A percentile compares a stretch with the other conserved stretches of the same genome.
phyloP scores from a whole-genome alignment of 1,140 invertebrate genomes.

The Lepidostoma basale region DNA sequence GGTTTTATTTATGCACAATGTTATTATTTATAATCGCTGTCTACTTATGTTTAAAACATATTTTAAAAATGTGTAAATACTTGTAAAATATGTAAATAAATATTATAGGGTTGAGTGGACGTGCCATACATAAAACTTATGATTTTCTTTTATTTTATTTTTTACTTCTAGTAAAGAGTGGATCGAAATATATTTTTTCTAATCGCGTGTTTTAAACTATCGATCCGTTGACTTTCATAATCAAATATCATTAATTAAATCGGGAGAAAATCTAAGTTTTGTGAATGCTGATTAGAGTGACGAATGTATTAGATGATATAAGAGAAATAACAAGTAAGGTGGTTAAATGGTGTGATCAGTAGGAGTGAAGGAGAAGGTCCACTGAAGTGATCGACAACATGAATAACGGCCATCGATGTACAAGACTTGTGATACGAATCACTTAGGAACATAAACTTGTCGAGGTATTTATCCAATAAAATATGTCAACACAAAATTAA shows the following conservation, averaged over 20 bases:
- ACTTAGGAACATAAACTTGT: constrained; percentile 1
- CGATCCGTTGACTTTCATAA: no score
- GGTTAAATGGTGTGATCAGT: background rate
- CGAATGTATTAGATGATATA: constrained; percentile 5
- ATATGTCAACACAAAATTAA: constrained; percentile 10
- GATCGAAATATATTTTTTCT: no score
- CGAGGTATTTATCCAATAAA: constrained; percentile 18
- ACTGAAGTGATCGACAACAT: background rate
- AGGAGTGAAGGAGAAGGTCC: no score
- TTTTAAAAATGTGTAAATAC: constrained; percentile 22
- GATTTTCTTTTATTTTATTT: background rate
- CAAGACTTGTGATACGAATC: constrained; percentile 4
- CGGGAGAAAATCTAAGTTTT: no score
- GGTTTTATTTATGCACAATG: constrained; percentile 16
- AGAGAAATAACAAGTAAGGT: background rate
- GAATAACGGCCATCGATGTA: constrained; percentile 10
- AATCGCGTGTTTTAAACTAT: no score
- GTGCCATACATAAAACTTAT: constrained; percentile 7
- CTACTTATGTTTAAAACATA: constrained; percentile 20
- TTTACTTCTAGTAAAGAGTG: no score
- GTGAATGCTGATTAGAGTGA: background rate
- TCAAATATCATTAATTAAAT: no score
- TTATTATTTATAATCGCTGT: constrained; percentile 15
- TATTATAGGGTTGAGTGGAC: background rate
- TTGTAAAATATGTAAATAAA: constrained; percentile 16